Conservation (phyloP, 2,888 invertebrate genomes). For the Ischnus inquisitorius region DNA sequence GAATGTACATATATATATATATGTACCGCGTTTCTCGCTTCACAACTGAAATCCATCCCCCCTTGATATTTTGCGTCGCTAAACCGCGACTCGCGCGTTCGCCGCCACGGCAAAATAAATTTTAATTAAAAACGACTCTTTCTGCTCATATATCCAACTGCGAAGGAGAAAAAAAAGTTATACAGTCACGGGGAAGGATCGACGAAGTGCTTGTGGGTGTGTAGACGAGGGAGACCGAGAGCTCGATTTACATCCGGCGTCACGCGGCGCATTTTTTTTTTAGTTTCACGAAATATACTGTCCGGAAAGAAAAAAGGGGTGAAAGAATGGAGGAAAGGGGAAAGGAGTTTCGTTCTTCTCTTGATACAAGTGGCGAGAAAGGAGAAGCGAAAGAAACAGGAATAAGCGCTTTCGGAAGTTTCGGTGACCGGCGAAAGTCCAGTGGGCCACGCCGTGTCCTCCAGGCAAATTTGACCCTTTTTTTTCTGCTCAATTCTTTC, state of each 20-base stretch:
- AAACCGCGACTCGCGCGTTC: constrained; percentile 43
- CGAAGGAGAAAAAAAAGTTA: constrained; percentile 42
- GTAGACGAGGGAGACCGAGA: constrained; percentile 20
- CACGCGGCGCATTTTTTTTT: constrained; percentile 38
- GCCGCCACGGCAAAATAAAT: constrained; percentile 44
- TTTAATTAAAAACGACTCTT: constrained; percentile 63
- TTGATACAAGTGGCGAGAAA: neutral
- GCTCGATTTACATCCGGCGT: constrained; percentile 59
- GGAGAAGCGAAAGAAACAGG: constrained; percentile 23
- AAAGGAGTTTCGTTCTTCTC: constrained; percentile 6
- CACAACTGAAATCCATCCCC: constrained; percentile 40
- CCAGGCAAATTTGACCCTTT: constrained; percentile 38
- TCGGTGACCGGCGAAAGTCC: constrained; percentile 3
- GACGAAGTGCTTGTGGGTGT: neutral
- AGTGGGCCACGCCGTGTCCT: constrained; percentile 36
- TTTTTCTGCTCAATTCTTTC: constrained; percentile 18
- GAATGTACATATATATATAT: neutral
- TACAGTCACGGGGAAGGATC: constrained; percentile 29
- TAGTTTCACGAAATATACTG: neutral
- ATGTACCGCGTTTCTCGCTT: constrained; percentile 11
- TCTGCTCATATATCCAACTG: constrained; percentile 1
- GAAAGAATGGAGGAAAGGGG: neutral
- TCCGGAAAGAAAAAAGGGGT: neutral
- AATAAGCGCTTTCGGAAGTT: constrained; percentile 59
- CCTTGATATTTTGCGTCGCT: constrained; percentile 30